These are phyloP conservation scores for Galerucella pusilla DNA, from an alignment of 2,888 invertebrate genomes.

Conservation along the genomic window DNA sequence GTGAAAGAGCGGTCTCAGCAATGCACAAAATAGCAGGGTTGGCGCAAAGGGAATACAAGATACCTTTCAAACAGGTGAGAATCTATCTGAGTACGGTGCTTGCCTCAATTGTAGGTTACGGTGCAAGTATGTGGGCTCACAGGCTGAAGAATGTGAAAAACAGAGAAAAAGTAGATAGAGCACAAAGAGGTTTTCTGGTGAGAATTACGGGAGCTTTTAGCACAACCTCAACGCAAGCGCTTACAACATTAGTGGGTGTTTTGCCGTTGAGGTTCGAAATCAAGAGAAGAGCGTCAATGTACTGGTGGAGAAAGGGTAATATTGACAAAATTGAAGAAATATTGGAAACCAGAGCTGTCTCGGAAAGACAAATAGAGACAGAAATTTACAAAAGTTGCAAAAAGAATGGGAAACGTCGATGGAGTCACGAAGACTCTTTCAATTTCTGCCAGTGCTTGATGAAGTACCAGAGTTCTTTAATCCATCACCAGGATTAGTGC, in stretches of 20 bases:
- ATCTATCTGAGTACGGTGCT: neutral
- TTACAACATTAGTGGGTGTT: neutral
- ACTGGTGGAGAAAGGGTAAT: neutral
- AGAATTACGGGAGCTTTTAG: conserved; percentile 21
- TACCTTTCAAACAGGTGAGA: conserved; percentile 3
- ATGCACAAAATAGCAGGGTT: no score
- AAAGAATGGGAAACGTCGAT: neutral
- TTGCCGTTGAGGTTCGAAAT: conserved; percentile 14
- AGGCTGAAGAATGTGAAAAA: conserved; percentile 20
- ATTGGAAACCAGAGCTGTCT: neutral
- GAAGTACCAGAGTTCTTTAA: neutral
- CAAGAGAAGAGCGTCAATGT: conserved; percentile 1
- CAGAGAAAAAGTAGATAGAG: neutral
- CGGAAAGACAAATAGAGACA: neutral
- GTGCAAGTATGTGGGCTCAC: conserved; percentile 17
- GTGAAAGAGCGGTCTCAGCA: no score
- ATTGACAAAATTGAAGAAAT: no score
- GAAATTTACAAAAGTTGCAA: neutral
- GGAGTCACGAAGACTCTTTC: neutral
- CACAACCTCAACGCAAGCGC: neutral
- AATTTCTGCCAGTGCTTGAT: neutral
- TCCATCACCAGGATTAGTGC: neutral
- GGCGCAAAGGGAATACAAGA: neutral
- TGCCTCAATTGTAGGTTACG: conserved; percentile 14
- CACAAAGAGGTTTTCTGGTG: conserved; percentile 28